A percentile compares a stretch with the other conserved stretches of the same genome.
phyloP scores from a whole-genome alignment of 2,888 invertebrate species.

The Alentia gelatinosa region DNA sequence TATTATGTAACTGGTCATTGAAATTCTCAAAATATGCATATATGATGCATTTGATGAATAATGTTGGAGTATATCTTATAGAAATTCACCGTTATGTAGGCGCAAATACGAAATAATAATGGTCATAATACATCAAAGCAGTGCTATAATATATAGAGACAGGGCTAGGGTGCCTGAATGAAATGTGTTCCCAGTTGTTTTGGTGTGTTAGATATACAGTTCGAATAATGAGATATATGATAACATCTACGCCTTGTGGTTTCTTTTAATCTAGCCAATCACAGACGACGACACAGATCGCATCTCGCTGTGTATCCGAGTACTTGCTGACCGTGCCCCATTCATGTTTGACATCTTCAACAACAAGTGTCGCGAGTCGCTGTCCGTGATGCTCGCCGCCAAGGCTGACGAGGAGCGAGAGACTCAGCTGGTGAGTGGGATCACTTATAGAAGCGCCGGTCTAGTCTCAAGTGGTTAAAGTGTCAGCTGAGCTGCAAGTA shows the following conservation, averaged over 20 bases:
- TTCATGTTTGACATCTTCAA: slow-evolving; percentile 88
- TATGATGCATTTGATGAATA: too few species aligned
- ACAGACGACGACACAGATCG: slow-evolving; percentile 95
- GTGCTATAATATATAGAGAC: background rate
- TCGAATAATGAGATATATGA: background rate
- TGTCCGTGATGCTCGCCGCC: slow-evolving; percentile 91
- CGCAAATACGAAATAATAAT: too few species aligned
- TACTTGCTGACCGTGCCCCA: slow-evolving; percentile 82
- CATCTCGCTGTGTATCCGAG: slow-evolving; percentile 88
- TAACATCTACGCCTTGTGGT: background rate
- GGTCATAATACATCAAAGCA: too few species aligned
- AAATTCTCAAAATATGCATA: too few species aligned
- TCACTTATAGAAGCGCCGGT: background rate
- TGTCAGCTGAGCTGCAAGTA: too few species aligned
- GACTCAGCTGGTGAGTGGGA: slow-evolving; percentile 81
- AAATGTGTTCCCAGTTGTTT: too few species aligned
- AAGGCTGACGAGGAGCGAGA: slow-evolving; percentile 88
- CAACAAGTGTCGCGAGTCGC: slow-evolving; percentile 87
- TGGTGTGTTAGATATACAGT: slow-evolving; percentile 33
- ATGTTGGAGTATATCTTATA: too few species aligned
- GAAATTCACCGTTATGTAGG: too few species aligned
- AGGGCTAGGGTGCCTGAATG: too few species aligned
- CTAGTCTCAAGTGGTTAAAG: too few species aligned
- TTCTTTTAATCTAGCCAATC: slow-evolving; percentile 85
- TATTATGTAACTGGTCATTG: too few species aligned